Base-by-base conservation (phyloP, 2,888 invertebrate species). In the Brachypalpus laphriformis region DNA sequence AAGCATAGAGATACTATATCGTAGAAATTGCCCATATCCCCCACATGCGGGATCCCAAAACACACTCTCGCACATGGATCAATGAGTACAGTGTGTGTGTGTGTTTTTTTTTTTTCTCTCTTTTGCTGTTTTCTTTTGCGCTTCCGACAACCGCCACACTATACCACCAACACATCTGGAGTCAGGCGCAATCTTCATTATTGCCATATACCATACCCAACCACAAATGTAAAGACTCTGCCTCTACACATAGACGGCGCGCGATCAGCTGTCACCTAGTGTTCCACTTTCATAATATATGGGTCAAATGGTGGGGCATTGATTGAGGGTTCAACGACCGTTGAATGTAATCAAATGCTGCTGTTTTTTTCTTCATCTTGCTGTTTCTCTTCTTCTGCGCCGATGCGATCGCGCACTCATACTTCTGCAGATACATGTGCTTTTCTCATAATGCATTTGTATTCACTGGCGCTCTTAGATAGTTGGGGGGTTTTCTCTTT, bases 181-280 rank as follows among this genome's bases (percentile, higher is more conserved):
- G 1, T n/a, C 8, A 5, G 11, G 45, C 49, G 51, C 56, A 59
- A 59, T 51, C 51, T 66, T 65, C 82, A 51, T 16, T 47, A 66
- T 72, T 42, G 70, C 71, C 70, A 63, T 74, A 34, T 59, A 57
- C 59, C 42, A 68, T 57, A 42, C 65, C 28, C 71, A 77, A 80
- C 75, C 63, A 75, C 82, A 78, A 75, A 72, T 75, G 70, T 72
- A 83, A 61, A 80, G 80, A 75, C 72, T 70, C 37, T 63, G 80
- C 56, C 77, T 61, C 71, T 63, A 65, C 7, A 76, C 61, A 80
- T 49, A 81, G 34, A 76, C 54, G 71, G 68, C 76, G 37, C 51
- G 87, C 89, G 89, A 89, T 89, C 90, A 89, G 89, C 89, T 90
- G 90, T 89, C 90, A 90, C 89, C 89, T 88, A 90, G 89, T 89